phyloP scores from a whole-genome alignment of 2,113 vertebrate species.

The Syngnathoides biaculeatus region DNA sequence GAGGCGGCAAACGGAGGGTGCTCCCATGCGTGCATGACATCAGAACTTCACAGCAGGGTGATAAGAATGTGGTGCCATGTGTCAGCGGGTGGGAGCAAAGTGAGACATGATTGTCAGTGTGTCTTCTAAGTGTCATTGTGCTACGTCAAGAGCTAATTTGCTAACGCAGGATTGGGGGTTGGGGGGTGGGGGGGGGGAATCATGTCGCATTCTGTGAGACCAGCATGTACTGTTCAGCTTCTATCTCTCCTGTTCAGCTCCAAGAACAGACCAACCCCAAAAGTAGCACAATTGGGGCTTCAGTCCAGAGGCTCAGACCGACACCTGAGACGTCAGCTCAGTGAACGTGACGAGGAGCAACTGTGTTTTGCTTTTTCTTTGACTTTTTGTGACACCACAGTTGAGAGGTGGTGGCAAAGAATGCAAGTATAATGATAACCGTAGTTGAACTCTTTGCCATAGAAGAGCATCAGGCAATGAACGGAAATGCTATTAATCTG shows the following conservation, averaged over 20 bases:
- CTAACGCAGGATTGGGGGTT: no score
- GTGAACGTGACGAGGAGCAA: no score
- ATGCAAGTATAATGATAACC: background rate
- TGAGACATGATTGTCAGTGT: conserved; percentile 2
- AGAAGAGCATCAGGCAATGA: no score
- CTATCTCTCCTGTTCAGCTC: background rate
- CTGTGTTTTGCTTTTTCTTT: no score
- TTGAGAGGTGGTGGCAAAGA: no score
- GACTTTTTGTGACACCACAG: no score
- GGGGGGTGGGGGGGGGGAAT: no score
- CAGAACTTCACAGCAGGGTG: conserved; percentile 24
- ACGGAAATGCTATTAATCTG: no score
- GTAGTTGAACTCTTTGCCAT: no score
- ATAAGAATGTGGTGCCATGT: conserved; percentile 21
- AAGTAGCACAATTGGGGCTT: background rate
- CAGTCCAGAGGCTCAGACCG: background rate
- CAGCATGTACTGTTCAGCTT: background rate
- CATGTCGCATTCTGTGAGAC: background rate
- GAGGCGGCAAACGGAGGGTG: background rate
- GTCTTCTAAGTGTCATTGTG: background rate
- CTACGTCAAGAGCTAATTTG: background rate
- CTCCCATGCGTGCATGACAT: conserved; percentile 8
- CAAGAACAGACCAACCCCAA: background rate
- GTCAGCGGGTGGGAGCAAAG: conserved; percentile 4
- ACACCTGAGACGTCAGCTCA: no score